Base-by-base conservation (phyloP, 2,888 invertebrate genomes). In the Aradus depressus region DNA sequence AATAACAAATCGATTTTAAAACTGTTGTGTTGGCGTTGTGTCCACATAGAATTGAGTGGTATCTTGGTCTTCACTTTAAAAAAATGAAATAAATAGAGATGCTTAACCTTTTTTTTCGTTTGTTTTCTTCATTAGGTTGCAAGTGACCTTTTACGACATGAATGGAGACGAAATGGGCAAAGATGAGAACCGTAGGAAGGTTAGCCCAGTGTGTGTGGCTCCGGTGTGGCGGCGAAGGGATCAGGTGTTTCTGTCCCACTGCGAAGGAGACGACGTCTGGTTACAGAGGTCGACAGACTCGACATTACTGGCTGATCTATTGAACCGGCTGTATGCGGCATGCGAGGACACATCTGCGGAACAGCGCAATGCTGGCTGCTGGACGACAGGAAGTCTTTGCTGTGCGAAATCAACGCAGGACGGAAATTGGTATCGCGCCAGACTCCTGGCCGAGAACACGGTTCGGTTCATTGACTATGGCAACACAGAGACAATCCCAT, bases 91-190 rank as follows among this genome's bases (percentile, higher is more conserved):
- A n/a, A n/a, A n/a, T n/a, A n/a, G n/a, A n/a, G n/a, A n/a, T n/a
- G n/a, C 5, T 26, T 2, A 18, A 23, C 31, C 18, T 37, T 8
- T n/a, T n/a, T 14, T 25, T 47, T 43, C 26, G 38, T 44, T 2
- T 44, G n/a, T 47, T 3, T 41, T 52, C 14, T 49, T n/a, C 70
- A 71, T 2, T 65, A 85, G 85, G 54, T 67, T 85, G 56, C 70
- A 79, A 50, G 73, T 83, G 50, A 77, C 80, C 2, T 67, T 86
- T 3, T 81, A 81, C 62, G 73, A 78, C 49, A 28, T 45, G 31
- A 39, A 53, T 48, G 50, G 70, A 63, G 4, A 61, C 64, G 28
- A 62, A 59, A 32, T 25, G 61, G 0, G 37, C 53, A 4, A 42
- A 10, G 48, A 22, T n/a, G 31, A 1, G 61, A 64, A 78, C 10